Conservation (phyloP, 1,140 invertebrate genomes). For the Lepeophtheirus salmonis region DNA sequence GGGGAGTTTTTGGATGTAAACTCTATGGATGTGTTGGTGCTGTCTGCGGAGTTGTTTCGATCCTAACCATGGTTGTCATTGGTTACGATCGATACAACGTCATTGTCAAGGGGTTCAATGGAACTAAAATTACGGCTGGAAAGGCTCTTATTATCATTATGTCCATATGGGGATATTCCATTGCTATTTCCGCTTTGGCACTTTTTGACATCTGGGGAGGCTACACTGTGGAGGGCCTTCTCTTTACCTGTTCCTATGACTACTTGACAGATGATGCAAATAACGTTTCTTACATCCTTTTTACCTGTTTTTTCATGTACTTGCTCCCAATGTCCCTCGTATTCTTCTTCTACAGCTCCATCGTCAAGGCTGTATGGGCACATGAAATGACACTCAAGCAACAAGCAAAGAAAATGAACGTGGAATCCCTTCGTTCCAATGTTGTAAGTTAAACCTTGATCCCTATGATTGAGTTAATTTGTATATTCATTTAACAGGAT, state of each 20-base stretch:
- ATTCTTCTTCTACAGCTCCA: conserved; percentile 30
- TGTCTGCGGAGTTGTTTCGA: conserved; percentile 24
- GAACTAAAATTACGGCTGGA: conserved; percentile 23
- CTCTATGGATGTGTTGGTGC: conserved; percentile 37
- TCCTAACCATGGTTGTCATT: conserved; percentile 24
- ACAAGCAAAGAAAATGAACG: conserved; percentile 30
- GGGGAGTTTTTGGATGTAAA: conserved; percentile 55
- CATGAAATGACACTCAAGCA: conserved; percentile 31
- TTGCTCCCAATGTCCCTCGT: conserved; percentile 22
- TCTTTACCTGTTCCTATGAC: conserved; percentile 24
- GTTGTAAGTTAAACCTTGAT: conserved; percentile 12
- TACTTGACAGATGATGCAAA: conserved; percentile 21
- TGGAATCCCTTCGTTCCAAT: conserved; percentile 26
- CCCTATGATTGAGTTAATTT: not conserved
- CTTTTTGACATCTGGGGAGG: conserved; percentile 25
- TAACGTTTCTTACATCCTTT: conserved; percentile 15
- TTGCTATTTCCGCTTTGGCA: conserved; percentile 23
- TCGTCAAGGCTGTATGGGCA: conserved; percentile 30
- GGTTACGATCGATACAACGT: conserved; percentile 26
- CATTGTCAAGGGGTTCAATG: conserved; percentile 25
- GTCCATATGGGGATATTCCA: conserved; percentile 23
- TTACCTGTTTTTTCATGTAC: conserved; percentile 20
- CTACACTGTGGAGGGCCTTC: conserved; percentile 20
- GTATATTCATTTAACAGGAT: conserved; percentile 18
- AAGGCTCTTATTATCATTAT: conserved; percentile 22